phyloP scores from a whole-genome alignment of 2,888 invertebrate species.

The Amblyjoppa proteus region DNA sequence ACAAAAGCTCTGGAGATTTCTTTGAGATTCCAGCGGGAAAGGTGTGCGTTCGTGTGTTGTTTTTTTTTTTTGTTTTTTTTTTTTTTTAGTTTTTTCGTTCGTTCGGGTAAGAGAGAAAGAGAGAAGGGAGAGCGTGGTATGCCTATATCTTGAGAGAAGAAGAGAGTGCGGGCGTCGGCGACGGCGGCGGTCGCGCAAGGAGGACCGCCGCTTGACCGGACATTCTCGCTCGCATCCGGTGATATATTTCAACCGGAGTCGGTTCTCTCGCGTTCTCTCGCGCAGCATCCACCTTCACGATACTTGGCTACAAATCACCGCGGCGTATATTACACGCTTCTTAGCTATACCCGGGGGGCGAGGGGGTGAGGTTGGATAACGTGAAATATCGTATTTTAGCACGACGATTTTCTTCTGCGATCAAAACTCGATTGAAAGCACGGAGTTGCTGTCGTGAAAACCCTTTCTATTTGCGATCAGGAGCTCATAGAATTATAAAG shows the following conservation, averaged over 20 bases:
- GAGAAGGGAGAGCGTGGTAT: slow-evolving; percentile 3
- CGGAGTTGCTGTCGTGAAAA: slow-evolving; percentile 11
- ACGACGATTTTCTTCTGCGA: slow-evolving; percentile 70
- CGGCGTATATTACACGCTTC: slow-evolving; percentile 81
- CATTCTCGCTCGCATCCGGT: slow-evolving; percentile 77
- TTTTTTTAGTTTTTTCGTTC: background rate
- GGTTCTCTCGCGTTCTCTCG: slow-evolving; percentile 58
- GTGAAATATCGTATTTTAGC: slow-evolving; percentile 83
- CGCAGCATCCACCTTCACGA: slow-evolving; percentile 67
- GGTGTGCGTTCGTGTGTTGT: slow-evolving; percentile 44
- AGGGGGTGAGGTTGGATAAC: slow-evolving; percentile 43
- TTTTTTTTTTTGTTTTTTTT: background rate
- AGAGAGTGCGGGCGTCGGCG: slow-evolving; percentile 47
- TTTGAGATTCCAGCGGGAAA: slow-evolving; percentile 63
- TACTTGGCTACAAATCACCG: slow-evolving; percentile 79
- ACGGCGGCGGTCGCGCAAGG: slow-evolving; percentile 70
- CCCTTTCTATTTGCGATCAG: background rate
- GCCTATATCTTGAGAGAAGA: slow-evolving; percentile 17
- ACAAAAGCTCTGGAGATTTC: slow-evolving; percentile 61
- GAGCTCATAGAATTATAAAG: background rate
- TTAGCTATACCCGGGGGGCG: slow-evolving; percentile 68
- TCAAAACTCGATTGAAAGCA: slow-evolving; percentile 36
- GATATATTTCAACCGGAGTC: slow-evolving; percentile 78
- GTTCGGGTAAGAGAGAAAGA: slow-evolving; percentile 22
- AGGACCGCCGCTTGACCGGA: slow-evolving; percentile 69